Base-by-base conservation (phyloP, 2,797 vertebrate species). In the Chelon auratus region DNA sequence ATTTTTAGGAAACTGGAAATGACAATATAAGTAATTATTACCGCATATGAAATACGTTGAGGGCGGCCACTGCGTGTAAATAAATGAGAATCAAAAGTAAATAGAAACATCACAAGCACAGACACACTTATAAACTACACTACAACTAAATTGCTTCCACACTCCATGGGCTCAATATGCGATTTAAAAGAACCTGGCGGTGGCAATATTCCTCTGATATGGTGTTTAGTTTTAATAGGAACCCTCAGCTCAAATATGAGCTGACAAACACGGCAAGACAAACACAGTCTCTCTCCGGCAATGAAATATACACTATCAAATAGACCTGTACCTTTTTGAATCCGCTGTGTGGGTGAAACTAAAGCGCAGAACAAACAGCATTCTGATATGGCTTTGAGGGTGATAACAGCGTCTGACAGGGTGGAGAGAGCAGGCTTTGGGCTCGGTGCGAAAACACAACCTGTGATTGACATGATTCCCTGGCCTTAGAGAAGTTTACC, bases 281-380 rank as follows among this genome's bases (percentile, higher is more conserved):
- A 96, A 95, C 93, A 94, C 89, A 84, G 90, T 91, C 92, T 90
- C 91, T 92, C 89, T 78, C 90, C 88, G 91, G 91, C 92, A 90
- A 93, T 93, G 89, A 95, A 95, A 94, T 83, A 93, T 90, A 93
- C 92, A 92, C 93, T 94, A 90, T 95, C 92, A 94, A 94, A 95
- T 91, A 95, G 94, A 95, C 93, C 93, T 92, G 93, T 94, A 90
- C 90, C 91, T 93, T 95, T 97, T 94, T 95, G 95, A 96, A 95
- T 95, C 94, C 91, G 89, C 93, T 90, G 92, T 94, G 95, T 91
- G 95, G 85, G 93, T 91, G 92, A 94, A 96, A 96, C 95, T 95
- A 96, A 97, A 97, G 95, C 72, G 77, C 93, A 97, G 96, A 97
- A 97, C 96, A 97, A 97, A 97, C 95, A 93, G 89, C 91, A 94